phyloP scores from a whole-genome alignment of 2,113 vertebrate species.

The Chaenogobius annularis region DNA sequence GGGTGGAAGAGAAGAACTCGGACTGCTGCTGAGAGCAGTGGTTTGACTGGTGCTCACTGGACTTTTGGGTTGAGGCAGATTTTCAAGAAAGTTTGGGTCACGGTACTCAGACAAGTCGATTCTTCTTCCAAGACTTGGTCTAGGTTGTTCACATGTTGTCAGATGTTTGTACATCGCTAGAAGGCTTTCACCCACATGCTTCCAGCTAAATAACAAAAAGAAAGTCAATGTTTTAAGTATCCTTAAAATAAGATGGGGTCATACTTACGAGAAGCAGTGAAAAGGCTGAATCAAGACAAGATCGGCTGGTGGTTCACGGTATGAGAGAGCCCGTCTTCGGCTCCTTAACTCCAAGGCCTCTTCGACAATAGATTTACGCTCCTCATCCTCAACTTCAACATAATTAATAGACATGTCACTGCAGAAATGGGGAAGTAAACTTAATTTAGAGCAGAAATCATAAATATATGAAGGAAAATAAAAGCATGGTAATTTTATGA shows the following conservation, averaged over 20 bases:
- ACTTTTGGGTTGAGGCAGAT: conserved; percentile 73
- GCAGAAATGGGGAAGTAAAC: not conserved
- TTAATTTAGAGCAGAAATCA: not conserved
- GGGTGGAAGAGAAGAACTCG: conserved; percentile 71
- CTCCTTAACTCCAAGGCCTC: conserved; percentile 88
- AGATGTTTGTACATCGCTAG: conserved; percentile 91
- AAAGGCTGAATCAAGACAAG: conserved; percentile 87
- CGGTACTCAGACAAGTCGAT: conserved; percentile 90
- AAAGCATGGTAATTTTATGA: not conserved
- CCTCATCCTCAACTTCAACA: conserved; percentile 84
- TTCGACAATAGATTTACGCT: conserved; percentile 81
- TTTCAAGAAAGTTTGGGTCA: conserved; percentile 78
- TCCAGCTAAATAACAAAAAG: conserved; percentile 83
- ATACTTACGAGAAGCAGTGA: conserved; percentile 84
- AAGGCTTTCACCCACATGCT: conserved; percentile 89
- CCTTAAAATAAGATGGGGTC: not conserved
- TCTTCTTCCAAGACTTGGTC: conserved; percentile 86
- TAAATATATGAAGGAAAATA: not conserved
- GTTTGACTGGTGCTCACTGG: conserved; percentile 79
- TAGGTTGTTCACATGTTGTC: conserved; percentile 88
- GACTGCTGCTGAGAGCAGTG: conserved; percentile 72
- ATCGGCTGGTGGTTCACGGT: conserved; percentile 82
- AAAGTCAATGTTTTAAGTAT: not conserved
- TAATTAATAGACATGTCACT: conserved; percentile 91
- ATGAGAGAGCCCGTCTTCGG: conserved; percentile 82